Evolutionary conservation across 2,797 vertebrate genomes (phyloP), one percentile per base, ranked within the genome.

Genomic region (Pangasius macronema): DNA sequence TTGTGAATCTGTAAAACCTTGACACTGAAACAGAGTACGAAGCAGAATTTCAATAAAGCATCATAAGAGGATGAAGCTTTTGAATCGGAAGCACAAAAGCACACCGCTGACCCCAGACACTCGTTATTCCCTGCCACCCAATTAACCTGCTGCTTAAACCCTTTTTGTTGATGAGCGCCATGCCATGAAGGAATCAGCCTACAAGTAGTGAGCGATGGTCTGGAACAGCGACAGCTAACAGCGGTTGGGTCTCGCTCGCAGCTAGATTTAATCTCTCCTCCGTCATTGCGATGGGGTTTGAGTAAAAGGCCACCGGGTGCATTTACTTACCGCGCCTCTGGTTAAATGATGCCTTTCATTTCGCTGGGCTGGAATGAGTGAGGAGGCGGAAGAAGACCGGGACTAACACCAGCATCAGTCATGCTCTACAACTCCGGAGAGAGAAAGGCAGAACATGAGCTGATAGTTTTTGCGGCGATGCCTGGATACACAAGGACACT

Each of bases 341-440:
- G 68, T 42, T 88, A 88, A 92, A 89, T 30, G n/a, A 91, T 92
- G 84, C 57, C 87, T 90, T 89, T 86, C 77, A 92, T 92, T 91
- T 88, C 63, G 83, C 80, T 49, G 55, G 33, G 30, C n/a, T 85
- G 59, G 59, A 83, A 87, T 14, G 67, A 79, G 51, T 33, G 87
- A 59, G 36, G 80, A 33, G 70, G 76, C 30, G 79, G 61, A 76
- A 42, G 30, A 51, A 42, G 81, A 72, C n/a, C 16, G 59, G 11
- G 68, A 84, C 11, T 80, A 51, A 75, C 46, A 61, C 49, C 27
- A n/a, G 22, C 75, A 91, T 91, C 46, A 11, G 59, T 90, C 82
- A 83, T 33, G 13, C 55, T 36, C 61, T 10, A 46, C n/a, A 65
- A 51, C 46, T 24, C 33, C 3, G 2, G 49, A 68, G 42, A 80